phyloP scores from a whole-genome alignment of 2,113 vertebrate species.

The Vulpes vulpes region DNA sequence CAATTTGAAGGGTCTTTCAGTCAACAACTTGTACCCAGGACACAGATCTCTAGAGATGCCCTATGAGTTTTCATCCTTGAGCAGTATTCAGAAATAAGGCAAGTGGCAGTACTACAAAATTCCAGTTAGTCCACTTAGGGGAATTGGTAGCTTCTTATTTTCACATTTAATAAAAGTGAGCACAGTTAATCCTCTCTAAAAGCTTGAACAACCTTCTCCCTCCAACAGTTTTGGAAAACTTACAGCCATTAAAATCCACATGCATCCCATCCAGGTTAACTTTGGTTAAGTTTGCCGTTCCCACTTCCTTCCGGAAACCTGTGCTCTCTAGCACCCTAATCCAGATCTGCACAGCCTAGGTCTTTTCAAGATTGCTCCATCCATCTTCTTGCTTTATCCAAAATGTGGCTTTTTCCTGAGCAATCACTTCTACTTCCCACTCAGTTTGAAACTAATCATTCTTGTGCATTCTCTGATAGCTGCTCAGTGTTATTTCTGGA shows the following conservation, averaged over 20 bases:
- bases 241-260: not conserved
- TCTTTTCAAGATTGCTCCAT: not conserved
- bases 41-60: not conserved
- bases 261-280: not conserved
- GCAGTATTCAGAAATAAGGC: not conserved
- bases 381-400: not conserved
- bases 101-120: not conserved
- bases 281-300: not conserved
- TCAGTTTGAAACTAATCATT: not conserved
- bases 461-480: not conserved
- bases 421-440: not conserved
- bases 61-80: not conserved
- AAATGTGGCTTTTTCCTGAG: not conserved
- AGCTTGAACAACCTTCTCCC: not conserved
- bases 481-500: not conserved
- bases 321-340: not conserved
- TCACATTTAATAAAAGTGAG: constrained; percentile 42
- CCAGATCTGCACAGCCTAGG: not conserved
- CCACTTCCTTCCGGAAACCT: not conserved
- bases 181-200: not conserved
- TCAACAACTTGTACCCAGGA: not conserved
- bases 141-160: constrained; percentile 45
- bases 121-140: constrained; percentile 4
- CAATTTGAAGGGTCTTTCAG: not conserved
- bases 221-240: not conserved